Base-by-base conservation (phyloP, 2,113 vertebrate species). In the Eurypyga helias region DNA sequence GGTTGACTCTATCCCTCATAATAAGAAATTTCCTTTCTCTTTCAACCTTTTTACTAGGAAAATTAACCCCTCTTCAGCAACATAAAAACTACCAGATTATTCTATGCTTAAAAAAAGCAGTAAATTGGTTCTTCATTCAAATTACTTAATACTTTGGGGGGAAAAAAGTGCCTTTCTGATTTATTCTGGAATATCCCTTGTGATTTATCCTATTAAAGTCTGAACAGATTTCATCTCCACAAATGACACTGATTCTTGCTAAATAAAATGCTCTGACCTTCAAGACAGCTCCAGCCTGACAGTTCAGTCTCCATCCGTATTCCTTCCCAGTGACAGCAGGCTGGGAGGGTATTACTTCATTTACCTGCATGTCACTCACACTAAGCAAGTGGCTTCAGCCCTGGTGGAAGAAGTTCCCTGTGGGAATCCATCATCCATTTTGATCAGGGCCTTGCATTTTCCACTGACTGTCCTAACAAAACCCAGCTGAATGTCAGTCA, bases 251-350 rank as follows among this genome's bases (percentile, higher is more conserved):
- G 92, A 97, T 97, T 93, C 93, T 96, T 77, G 83, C 94, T 97
- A 97, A 96, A 97, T 97, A 96, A 97, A 97, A 95, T 60, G 51
- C 66, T 91, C 85, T 95, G 97, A 97, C 97, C 97, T 97, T 93
- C 93, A 73, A 91, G 94, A 85, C 82, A 97, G 81, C 87, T 90
- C 84, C 79, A 83, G 83, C 49, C 80, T 97, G 91, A 88, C 96
- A 96, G 94, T 93, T 93, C 61, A 75, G 93, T 83, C 88, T 96
- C 96, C 93, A 96, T 95, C 95, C 94, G 95, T 94, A 95, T 90
- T 93, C 89, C 93, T 89, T 96, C 43, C 92, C 62, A 84, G 17
- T 61, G 95, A 96, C 90, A 95, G 96, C 87, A 87, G 94, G 58
- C 83, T 92, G 93, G 94, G 62, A 89, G 92, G 88, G 83, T 95